Conservation (phyloP, 2,888 invertebrate genomes). For the Platynereis dumerilii region DNA sequence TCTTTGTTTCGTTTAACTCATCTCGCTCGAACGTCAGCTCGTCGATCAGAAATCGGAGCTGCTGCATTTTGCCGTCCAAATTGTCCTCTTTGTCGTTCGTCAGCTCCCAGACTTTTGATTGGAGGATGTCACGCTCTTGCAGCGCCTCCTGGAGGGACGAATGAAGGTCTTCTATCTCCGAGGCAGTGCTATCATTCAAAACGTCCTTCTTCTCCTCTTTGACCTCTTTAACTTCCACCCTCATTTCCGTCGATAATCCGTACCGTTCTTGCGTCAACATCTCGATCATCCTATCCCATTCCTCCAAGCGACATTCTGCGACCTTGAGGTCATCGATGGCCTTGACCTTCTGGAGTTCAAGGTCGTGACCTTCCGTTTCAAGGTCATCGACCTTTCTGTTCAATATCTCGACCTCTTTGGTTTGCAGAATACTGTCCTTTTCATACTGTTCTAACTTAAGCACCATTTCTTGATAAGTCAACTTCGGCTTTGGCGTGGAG, state of each 20-base stretch:
- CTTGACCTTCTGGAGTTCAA: background rate
- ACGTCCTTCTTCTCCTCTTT: constrained; percentile 19
- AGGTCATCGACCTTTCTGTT: background rate
- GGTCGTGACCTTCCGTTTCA: constrained; percentile 1
- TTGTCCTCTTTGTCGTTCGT: constrained; percentile 14
- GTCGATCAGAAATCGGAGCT: constrained; percentile 29
- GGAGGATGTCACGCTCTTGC: constrained; percentile 50
- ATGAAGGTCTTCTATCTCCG: constrained; percentile 34
- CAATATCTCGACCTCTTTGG: no score
- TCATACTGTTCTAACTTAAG: no score
- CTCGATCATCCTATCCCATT: background rate
- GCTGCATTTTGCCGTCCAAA: constrained; percentile 14
- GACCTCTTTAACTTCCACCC: constrained; percentile 29
- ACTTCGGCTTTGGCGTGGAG: no score
- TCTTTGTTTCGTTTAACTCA: constrained; percentile 29
- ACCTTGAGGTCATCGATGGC: background rate
- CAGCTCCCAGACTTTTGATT: constrained; percentile 37
- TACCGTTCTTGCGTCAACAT: constrained; percentile 7
- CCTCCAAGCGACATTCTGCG: background rate
- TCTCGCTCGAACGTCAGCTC: constrained; percentile 36
- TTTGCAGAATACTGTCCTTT: no score
- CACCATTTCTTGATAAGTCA: no score
- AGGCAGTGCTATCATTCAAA: background rate
- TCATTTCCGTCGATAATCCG: constrained; percentile 21
- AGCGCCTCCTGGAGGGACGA: constrained; percentile 45